phyloP scores from a whole-genome alignment of 1,140 invertebrate genomes.

The Octopus bimaculoides region DNA sequence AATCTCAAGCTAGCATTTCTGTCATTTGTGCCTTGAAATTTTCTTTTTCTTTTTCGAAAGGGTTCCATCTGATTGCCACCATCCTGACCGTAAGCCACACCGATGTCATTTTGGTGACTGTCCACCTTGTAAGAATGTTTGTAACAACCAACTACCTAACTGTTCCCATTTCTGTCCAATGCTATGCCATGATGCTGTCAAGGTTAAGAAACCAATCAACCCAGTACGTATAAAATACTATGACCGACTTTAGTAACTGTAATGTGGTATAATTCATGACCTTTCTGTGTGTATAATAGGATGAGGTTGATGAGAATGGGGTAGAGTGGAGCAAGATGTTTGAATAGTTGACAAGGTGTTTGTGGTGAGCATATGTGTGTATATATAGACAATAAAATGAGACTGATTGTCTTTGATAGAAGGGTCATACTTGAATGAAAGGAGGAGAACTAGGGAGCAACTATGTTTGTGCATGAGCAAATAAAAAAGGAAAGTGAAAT shows the following conservation, averaged over 20 bases:
- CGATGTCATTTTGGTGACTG: constrained; percentile 85
- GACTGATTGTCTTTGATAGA: too few relatives aligned
- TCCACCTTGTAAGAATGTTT: constrained; percentile 76
- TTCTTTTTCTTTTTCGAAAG: constrained; percentile 54
- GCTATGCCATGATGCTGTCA: constrained; percentile 77
- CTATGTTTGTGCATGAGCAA: too few relatives aligned
- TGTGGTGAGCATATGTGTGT: too few relatives aligned
- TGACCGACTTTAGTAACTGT: neutral
- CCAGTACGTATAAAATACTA: neutral
- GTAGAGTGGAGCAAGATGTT: too few relatives aligned
- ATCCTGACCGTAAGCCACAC: constrained; percentile 70
- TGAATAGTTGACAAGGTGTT: too few relatives aligned
- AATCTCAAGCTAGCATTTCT: neutral
- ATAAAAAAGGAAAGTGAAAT: too few relatives aligned
- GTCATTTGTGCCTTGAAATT: neutral
- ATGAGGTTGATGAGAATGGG: too few relatives aligned
- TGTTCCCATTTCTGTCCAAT: constrained; percentile 77
- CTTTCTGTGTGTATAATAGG: too few relatives aligned
- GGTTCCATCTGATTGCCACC: constrained; percentile 74
- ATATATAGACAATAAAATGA: too few relatives aligned
- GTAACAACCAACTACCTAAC: constrained; percentile 62
- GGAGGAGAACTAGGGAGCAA: too few relatives aligned
- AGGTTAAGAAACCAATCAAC: constrained; percentile 62
- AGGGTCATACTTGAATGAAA: too few relatives aligned
- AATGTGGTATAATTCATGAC: too few relatives aligned